Percentiles rank a stretch among this genome's conserved stretches.
phyloP scores from a whole-genome alignment of 2,113 vertebrate species.

The Pomatostomus ruficeps region DNA sequence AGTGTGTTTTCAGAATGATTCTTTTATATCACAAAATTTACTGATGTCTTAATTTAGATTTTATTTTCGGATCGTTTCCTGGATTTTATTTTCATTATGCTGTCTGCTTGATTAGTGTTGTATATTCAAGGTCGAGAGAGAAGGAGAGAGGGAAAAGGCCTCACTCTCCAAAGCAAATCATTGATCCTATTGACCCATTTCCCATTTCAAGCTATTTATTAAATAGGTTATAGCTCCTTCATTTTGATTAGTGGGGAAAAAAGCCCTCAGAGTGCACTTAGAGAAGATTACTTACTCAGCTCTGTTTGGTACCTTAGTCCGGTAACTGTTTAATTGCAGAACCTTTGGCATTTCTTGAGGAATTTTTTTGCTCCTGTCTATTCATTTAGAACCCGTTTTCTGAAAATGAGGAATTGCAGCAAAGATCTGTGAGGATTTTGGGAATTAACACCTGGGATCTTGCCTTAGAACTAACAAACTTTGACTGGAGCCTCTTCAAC shows the following conservation, averaged over 20 bases:
- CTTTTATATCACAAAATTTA: conserved; percentile 31
- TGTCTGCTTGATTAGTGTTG: conserved; percentile 31
- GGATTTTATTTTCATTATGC: conserved; percentile 60
- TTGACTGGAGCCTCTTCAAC: conserved; percentile 92
- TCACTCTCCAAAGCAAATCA: conserved; percentile 23
- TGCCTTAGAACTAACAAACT: conserved; percentile 88
- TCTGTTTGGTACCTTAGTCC: background rate
- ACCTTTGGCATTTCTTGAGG: conserved; percentile 7
- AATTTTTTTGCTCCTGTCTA: conserved; percentile 22
- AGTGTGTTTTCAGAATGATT: conserved; percentile 29
- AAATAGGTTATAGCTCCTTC: conserved; percentile 52
- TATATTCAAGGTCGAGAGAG: conserved; percentile 28
- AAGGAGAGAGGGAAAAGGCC: background rate
- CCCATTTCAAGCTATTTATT: conserved; percentile 42
- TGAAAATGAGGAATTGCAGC: conserved; percentile 86
- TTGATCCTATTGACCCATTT: conserved; percentile 54
- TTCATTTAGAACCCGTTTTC: conserved; percentile 79
- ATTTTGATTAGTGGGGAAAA: conserved; percentile 37
- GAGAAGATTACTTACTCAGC: conserved; percentile 49
- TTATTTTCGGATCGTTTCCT: conserved; percentile 39
- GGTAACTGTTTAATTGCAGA: background rate
- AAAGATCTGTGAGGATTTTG: conserved; percentile 84
- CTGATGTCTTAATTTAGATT: conserved; percentile 36
- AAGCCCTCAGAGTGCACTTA: conserved; percentile 39
- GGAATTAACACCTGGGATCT: conserved; percentile 96